Evolutionary conservation across 53 echinoderm and acorn worm genomes (phyloP).

Genomic region (Paracentrotus lividus): DNA sequence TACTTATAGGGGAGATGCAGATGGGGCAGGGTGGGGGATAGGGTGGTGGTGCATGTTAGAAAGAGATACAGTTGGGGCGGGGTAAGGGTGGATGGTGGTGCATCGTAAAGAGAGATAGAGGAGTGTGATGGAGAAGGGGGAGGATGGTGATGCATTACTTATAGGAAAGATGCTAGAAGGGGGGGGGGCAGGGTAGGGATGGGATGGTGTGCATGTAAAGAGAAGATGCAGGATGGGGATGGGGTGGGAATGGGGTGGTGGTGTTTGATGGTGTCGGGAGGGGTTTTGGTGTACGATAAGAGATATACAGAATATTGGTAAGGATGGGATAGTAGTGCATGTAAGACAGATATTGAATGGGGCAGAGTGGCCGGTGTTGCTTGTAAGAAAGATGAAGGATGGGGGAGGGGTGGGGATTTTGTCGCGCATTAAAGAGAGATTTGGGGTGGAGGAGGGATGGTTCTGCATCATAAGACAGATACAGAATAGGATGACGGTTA

Average conservation of each 20-base stretch:
- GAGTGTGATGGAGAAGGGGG: too few species aligned
- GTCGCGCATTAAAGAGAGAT: neutral
- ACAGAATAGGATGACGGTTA: too few species aligned
- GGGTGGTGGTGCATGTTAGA: neutral
- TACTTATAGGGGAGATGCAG: neutral
- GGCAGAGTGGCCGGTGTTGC: too few species aligned
- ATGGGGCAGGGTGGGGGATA: neutral
- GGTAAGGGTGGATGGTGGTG: neutral
- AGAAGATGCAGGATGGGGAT: too few species aligned
- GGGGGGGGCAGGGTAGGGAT: neutral
- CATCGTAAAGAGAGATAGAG: neutral
- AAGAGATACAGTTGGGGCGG: neutral
- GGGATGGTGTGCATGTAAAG: neutral
- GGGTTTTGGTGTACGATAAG: too few species aligned
- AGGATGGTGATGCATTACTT: too few species aligned
- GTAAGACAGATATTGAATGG: too few species aligned
- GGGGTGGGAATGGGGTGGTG: neutral
- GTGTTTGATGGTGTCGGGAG: neutral
- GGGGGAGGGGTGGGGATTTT: neutral
- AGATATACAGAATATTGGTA: too few species aligned
- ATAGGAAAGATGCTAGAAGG: too few species aligned
- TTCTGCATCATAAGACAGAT: too few species aligned
- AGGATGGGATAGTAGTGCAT: too few species aligned
- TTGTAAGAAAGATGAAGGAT: neutral
- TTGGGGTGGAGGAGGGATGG: too few species aligned